Evolutionary conservation across 2,888 invertebrate genomes (phyloP).

Genomic region (Platycheirus albimanus): DNA sequence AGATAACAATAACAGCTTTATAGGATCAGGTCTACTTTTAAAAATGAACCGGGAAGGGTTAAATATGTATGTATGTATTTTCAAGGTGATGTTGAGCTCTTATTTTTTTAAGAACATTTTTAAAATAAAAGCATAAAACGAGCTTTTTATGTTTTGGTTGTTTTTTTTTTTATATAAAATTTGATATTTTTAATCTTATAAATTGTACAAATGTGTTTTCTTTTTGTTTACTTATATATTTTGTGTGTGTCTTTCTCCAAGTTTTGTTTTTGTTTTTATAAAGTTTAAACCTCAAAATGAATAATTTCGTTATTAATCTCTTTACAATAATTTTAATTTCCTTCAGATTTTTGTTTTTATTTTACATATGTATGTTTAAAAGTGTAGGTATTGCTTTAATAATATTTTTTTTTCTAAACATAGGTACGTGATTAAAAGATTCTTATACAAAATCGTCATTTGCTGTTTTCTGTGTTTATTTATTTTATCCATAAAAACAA

Average conservation of each 20-base stretch:
- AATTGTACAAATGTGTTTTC: constrained; percentile 58
- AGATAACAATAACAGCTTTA: no score
- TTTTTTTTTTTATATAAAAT: no score
- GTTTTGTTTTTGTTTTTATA: constrained; percentile 33
- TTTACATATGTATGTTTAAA: constrained; percentile 54
- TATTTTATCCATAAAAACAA: constrained; percentile 44
- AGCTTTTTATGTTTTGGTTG: constrained; percentile 13
- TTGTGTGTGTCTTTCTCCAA: constrained; percentile 29
- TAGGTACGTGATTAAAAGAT: constrained; percentile 73
- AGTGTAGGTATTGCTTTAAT: constrained; percentile 75
- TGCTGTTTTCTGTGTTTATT: constrained; percentile 3
- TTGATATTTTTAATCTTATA: constrained; percentile 61
- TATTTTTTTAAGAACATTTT: no score
- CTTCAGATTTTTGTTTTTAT: constrained; percentile 19
- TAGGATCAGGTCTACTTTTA: no score
- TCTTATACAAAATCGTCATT: constrained; percentile 36
- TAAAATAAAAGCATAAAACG: not conserved
- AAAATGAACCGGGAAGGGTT: no score
- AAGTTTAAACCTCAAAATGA: constrained; percentile 66
- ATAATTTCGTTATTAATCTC: no score
- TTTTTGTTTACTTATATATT: constrained; percentile 42
- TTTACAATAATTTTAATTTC: constrained; percentile 35
- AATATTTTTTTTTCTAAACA: constrained; percentile 72
- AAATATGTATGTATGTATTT: no score
- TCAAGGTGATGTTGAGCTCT: no score